Conservation (phyloP, 2,113 vertebrate species). For the Cryptomyrus ogoouensis region DNA sequence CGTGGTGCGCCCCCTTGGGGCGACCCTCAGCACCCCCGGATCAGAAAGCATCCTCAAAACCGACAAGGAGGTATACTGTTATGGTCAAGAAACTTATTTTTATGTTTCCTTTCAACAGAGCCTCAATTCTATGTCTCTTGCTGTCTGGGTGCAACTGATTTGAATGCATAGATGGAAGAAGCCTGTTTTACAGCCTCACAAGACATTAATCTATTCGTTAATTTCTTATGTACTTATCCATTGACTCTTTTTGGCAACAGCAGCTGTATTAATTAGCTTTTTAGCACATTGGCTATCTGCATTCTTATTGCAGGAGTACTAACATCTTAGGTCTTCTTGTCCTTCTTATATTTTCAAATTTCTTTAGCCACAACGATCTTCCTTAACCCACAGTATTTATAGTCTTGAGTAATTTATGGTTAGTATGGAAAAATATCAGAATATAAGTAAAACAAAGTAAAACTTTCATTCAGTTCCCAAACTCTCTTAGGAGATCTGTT, state of each 20-base stretch:
- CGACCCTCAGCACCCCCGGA: conserved; percentile 71
- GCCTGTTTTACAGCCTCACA: not conserved
- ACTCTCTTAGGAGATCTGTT: not conserved
- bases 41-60: conserved; percentile 88
- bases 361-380: not conserved
- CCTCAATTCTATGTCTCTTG: not conserved
- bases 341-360: not conserved
- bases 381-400: not conserved
- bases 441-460: not conserved
- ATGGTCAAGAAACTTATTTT: not conserved
- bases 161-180: not conserved
- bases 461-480: not conserved
- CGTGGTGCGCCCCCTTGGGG: conserved; percentile 85
- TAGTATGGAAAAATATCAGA: not conserved
- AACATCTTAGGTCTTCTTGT: not conserved
- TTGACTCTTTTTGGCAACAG: not conserved
- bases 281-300: not conserved
- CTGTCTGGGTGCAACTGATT: not conserved
- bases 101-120: not conserved
- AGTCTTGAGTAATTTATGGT: not conserved
- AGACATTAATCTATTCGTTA: not conserved
- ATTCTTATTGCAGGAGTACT: not conserved
- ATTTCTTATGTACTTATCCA: not conserved
- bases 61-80: conserved; percentile 77
- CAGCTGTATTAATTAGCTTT: not conserved